Conservation (phyloP, 2,113 vertebrate genomes). For the Silurus glanis region DNA sequence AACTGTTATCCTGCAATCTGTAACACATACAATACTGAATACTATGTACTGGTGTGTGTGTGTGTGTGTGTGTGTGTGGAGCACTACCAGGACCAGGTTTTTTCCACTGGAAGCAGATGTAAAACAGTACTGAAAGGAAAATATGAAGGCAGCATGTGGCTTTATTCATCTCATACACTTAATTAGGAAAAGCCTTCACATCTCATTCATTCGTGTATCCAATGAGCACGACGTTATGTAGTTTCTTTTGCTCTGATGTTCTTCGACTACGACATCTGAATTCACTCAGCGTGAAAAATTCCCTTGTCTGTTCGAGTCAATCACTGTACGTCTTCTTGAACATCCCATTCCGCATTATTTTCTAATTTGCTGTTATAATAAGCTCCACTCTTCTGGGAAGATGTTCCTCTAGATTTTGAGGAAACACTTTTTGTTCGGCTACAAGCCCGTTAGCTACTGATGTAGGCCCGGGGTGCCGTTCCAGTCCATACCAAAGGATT, state of each 20-base stretch:
- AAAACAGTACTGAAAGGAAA: background rate
- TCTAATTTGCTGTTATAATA: too few species aligned
- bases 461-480: too few species aligned
- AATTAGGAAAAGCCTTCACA: background rate
- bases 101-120: slow-evolving; percentile 12
- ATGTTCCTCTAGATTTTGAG: too few species aligned
- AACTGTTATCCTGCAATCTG: background rate
- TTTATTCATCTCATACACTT: background rate
- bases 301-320: background rate
- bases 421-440: too few species aligned
- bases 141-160: background rate
- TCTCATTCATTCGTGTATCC: background rate
- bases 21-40: slow-evolving; percentile 3
- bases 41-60: background rate
- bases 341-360: too few species aligned
- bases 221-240: background rate
- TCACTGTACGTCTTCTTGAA: background rate
- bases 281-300: background rate
- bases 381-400: too few species aligned
- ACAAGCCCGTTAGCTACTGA: too few species aligned
- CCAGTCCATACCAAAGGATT: too few species aligned
- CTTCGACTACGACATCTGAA: background rate
- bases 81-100: background rate
- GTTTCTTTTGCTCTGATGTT: background rate
- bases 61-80: background rate